phyloP scores from a whole-genome alignment of 2,113 vertebrate species.

The Toxotes jaculatrix region DNA sequence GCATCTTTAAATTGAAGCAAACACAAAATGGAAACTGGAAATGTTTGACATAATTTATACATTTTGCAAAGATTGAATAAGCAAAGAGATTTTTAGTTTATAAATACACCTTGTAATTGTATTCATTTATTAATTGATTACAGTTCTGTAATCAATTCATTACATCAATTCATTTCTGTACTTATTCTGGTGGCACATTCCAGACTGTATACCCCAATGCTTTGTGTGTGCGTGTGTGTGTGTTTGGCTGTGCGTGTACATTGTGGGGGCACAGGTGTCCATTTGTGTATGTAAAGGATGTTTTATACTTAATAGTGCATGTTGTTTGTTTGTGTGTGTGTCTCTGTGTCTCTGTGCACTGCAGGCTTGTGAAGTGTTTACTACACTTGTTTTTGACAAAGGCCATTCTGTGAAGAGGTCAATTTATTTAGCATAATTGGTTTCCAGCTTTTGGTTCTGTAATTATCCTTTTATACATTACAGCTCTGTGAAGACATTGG shows the following conservation, averaged over 20 bases:
- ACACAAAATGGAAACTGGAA: background rate
- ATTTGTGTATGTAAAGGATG: slow-evolving; percentile 37
- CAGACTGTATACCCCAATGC: background rate
- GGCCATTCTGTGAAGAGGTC: slow-evolving; percentile 69
- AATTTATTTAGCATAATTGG: slow-evolving; percentile 63
- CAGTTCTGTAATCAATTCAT: background rate
- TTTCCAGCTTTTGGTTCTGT: slow-evolving; percentile 54
- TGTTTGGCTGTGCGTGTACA: background rate
- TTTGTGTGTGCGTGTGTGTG: background rate
- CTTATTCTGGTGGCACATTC: slow-evolving; percentile 13
- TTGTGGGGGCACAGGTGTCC: background rate
- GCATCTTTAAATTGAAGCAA: background rate
- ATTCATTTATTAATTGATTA: background rate
- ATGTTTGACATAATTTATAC: background rate
- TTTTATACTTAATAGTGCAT: slow-evolving; percentile 38
- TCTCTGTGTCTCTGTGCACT: slow-evolving; percentile 2
- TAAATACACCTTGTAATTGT: background rate
- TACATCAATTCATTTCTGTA: background rate
- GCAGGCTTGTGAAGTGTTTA: slow-evolving; percentile 44
- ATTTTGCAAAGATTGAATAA: background rate
- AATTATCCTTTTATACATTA: slow-evolving; percentile 56
- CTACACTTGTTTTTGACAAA: slow-evolving; percentile 57
- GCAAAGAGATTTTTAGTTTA: background rate
- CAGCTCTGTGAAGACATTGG: slow-evolving; percentile 39
- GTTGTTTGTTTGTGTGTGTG: background rate